Base-by-base conservation (phyloP, 2,888 invertebrate genomes). In the Oligia strigilis region DNA sequence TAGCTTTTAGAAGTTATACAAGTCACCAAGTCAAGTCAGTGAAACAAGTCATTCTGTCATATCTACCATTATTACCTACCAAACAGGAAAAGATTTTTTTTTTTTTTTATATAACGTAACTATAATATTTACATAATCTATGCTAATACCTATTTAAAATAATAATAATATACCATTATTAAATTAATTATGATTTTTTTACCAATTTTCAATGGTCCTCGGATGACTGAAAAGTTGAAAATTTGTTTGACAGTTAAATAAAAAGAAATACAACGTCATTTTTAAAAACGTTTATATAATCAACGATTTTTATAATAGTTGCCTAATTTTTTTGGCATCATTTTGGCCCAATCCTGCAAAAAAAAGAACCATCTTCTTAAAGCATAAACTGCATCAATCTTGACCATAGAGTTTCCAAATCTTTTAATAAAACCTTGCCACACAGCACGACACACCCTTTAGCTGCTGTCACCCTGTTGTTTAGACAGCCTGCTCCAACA, bases 401-500 rank as follows among this genome's bases (percentile, higher is more conserved):
- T 64, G 64, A 60, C 66, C 64, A 58, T n/a, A n/a, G 29, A 79
- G 23, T 79, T 14, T 40, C 43, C 4, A 84, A 79, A 55, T 72
- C n/a, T 40, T 49, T 13, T 64, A 29, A 40, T 55, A 49, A 17
- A n/a, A 64, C 17, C 40, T 67, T 23, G 64, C 86, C 86, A 81
- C 85, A 83, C 83, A 83, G 43, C 64, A 69, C 64, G 86, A 23
- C 58, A 69, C 4, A 60, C 65, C 40, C 72, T 72, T 36, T 52
- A 65, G 82, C 74, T 78, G 74, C 72, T 83, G 84, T 86, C 78
- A 72, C 83, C 82, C 83, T 29, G 46, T 64, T 89, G 85, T 89
- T 89, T 90, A 78, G 81, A 90, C 89, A 89, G 90, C 89, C 86
- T 89, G 89, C 78, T 66, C 69, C 77, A 67, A 71, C 86, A 84